These are phyloP conservation scores for Erythrocercus mccallii DNA, from an alignment of 2,113 vertebrate genomes.

Conservation along the genomic window DNA sequence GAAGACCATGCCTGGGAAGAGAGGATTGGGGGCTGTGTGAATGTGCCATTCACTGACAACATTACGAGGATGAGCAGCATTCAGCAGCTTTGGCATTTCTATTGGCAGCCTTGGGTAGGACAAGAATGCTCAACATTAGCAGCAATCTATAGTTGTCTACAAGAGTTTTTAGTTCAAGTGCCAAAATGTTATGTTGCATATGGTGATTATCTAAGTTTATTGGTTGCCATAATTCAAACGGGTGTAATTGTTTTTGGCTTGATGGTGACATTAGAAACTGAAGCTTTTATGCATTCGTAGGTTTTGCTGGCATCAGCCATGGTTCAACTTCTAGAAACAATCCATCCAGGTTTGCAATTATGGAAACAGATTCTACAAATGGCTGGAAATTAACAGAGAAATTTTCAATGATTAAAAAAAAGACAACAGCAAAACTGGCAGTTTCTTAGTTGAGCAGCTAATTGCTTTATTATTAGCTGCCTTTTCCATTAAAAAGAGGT, in stretches of 20 bases:
- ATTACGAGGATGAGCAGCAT: conserved; percentile 74
- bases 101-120: conserved; percentile 80
- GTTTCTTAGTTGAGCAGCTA: conserved; percentile 54
- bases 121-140: conserved; percentile 68
- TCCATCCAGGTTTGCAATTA: conserved; percentile 73
- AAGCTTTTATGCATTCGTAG: conserved; percentile 72
- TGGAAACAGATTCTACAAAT: conserved; percentile 62
- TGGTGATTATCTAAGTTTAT: conserved; percentile 81
- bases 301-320: conserved; percentile 70
- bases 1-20: conserved; percentile 95
- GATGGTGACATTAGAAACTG: conserved; percentile 74
- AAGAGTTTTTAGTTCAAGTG: conserved; percentile 80
- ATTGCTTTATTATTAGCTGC: conserved; percentile 68
- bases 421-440: conserved; percentile 48
- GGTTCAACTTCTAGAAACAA: conserved; percentile 71
- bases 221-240: conserved; percentile 81
- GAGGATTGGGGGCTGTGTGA: conserved; percentile 91
- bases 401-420: conserved; percentile 61
- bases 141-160: conserved; percentile 78
- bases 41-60: conserved; percentile 94
- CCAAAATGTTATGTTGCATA: conserved; percentile 82
- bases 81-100: conserved; percentile 82
- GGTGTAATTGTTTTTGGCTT: conserved; percentile 80
- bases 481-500: conserved; percentile 24
- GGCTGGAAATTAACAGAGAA: conserved; percentile 65